These are phyloP conservation scores for Caenorhabditis japonica DNA, from an alignment of 2,888 invertebrate genomes.

Conservation along the genomic window DNA sequence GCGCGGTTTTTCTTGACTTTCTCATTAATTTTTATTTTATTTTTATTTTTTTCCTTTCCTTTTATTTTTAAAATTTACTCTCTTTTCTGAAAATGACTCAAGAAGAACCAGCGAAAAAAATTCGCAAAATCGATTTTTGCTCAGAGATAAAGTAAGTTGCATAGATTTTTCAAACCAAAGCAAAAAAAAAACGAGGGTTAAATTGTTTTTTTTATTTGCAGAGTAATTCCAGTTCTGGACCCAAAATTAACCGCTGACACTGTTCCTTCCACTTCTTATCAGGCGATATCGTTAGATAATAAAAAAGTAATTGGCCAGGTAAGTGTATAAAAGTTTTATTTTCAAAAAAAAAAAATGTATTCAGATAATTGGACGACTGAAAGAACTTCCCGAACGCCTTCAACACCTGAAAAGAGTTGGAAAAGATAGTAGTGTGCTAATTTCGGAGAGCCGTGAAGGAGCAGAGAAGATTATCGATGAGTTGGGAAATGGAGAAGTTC, in stretches of 20 bases:
- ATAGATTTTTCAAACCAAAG: neutral
- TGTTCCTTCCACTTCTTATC: slow-evolving; percentile 18
- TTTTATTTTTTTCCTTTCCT: neutral
- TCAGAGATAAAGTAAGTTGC: neutral
- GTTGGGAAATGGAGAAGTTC: neutral
- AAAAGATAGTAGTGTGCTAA: slow-evolving; percentile 41
- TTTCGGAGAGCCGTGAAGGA: slow-evolving; percentile 5
- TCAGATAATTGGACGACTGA: slow-evolving; percentile 30
- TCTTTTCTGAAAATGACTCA: no score
- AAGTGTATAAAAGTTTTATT: neutral
- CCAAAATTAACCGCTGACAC: slow-evolving; percentile 12
- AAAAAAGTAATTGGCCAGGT: slow-evolving; percentile 42
- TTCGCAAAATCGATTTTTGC: slow-evolving; percentile 21
- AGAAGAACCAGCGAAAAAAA: slow-evolving; percentile 34
- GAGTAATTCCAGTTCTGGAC: slow-evolving; percentile 21
- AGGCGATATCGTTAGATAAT: slow-evolving; percentile 19
- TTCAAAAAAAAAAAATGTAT: neutral
- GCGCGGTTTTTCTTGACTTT: slow-evolving; percentile 13
- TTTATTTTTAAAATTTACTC: neutral
- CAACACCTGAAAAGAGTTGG: slow-evolving; percentile 48
- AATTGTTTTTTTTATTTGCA: slow-evolving; percentile 6
- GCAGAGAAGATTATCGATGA: slow-evolving; percentile 11
- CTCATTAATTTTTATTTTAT: neutral
- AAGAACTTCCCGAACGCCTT: slow-evolving; percentile 34
- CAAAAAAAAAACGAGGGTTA: neutral